These are phyloP conservation scores for Lethenteron reissneri DNA, from an alignment of 2,113 vertebrate species.

Conservation along the genomic window DNA sequence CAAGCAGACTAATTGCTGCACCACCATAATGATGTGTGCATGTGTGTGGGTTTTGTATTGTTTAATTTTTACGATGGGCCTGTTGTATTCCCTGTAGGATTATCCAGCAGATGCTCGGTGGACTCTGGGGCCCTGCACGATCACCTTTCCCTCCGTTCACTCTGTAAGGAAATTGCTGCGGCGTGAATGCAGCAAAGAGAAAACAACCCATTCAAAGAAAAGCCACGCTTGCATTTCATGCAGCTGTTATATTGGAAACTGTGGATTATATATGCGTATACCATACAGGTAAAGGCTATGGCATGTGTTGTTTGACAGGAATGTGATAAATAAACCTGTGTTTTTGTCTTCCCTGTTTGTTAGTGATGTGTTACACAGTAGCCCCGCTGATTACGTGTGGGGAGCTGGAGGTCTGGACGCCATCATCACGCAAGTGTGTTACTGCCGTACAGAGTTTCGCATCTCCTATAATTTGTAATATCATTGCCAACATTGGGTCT, in stretches of 20 bases:
- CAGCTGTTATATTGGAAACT: neutral
- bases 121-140: constrained; percentile 26
- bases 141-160: neutral
- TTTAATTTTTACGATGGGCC: neutral
- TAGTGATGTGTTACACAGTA: constrained; percentile 79
- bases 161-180: too few relatives aligned
- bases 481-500: too few relatives aligned
- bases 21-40: neutral
- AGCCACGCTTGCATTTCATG: neutral
- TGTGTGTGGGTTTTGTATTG: neutral
- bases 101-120: constrained; percentile 83
- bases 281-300: neutral
- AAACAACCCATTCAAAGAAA: neutral
- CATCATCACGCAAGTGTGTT: constrained; percentile 81
- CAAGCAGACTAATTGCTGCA: neutral
- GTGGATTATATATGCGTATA: neutral
- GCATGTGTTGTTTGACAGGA: neutral
- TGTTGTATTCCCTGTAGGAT: constrained; percentile 28
- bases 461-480: too few relatives aligned
- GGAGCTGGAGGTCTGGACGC: constrained; percentile 84
- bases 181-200: too few relatives aligned
- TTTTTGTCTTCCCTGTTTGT: neutral
- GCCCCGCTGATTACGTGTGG: constrained; percentile 87
- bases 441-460: neutral
- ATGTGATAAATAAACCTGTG: neutral